Base-by-base conservation (phyloP, 2,113 vertebrate genomes). In the Paramisgurnus dabryanus region DNA sequence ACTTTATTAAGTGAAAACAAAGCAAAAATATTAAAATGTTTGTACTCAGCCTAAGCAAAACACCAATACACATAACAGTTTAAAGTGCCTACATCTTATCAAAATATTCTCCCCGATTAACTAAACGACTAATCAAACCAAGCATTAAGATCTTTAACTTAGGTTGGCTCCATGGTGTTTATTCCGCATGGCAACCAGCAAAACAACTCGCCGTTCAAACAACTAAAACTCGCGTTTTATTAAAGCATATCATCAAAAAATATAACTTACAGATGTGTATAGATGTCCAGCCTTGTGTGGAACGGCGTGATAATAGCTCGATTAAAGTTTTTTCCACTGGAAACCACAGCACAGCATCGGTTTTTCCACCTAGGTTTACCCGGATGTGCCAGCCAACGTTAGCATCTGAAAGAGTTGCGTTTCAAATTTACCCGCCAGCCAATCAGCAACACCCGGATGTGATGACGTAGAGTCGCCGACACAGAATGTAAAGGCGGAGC, bases 341-440 rank as follows among this genome's bases (percentile, higher is more conserved):
- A 8, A n/a, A 45, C 39, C 27, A 65, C 27, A 34, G 47, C 10
- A 68, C 13, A 4, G 7, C 0, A 27, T 40, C 71, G 9, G 63
- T 50, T 18, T 55, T n/a, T 80, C 15, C 11, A 12, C 8, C 1
- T 47, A 10, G 22, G 8, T 72, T 17, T 55, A 7, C 13, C 64
- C 72, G 67, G 27, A 74, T 34, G 7, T 55, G 50, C 70, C 70
- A 70, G 40, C 50, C 65, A 76, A 34, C 18, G 15, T 40, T 67
- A 70, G 60, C 67, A 4, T 27, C 7, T 5, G 10, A 22, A 84
- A 60, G 84, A 83, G 86, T 90, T 90, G 68, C 77, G 71, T 86
- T 94, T 94, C 92, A 93, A 94, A 93, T 91, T 88, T 89, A 82
- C 76, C 88, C 82, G 79, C 71, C 73, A 82, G 87, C 92, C 93